Conservation (phyloP, 2,113 vertebrate species). For the Aptenodytes patagonicus region DNA sequence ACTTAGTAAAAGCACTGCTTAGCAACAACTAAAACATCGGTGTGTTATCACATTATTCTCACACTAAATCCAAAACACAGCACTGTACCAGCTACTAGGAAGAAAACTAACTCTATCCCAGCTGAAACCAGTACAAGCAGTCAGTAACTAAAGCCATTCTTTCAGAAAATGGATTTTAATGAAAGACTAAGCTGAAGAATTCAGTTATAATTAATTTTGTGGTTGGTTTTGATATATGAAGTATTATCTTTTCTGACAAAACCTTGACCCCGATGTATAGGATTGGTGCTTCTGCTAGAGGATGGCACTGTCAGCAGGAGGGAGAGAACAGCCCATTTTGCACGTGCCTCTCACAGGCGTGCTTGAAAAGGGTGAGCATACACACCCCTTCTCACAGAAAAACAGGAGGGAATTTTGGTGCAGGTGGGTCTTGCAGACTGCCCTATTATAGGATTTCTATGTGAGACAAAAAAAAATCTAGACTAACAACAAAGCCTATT, state of each 20-base stretch:
- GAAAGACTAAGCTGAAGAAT: neutral
- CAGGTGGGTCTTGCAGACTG: neutral
- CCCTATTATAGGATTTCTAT: neutral
- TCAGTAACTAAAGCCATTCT: neutral
- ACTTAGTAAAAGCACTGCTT: no score
- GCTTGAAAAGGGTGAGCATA: neutral
- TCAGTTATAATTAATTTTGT: neutral
- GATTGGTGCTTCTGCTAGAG: neutral
- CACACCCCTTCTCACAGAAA: neutral
- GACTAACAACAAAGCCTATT: neutral
- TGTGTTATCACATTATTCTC: no score
- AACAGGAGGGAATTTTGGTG: neutral
- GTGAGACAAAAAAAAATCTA: neutral
- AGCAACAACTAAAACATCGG: no score
- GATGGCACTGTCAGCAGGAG: neutral
- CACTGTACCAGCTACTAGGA: no score
- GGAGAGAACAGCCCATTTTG: neutral
- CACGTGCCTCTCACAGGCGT: neutral
- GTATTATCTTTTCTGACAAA: neutral
- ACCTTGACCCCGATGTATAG: rapidly evolving
- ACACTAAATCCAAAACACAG: no score
- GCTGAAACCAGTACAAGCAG: neutral
- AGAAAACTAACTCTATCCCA: no score
- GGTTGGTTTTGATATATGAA: neutral
- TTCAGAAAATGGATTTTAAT: neutral